Evolutionary conservation across 2,888 invertebrate genomes (phyloP).

Genomic region (Drosophila hamatofila): DNA sequence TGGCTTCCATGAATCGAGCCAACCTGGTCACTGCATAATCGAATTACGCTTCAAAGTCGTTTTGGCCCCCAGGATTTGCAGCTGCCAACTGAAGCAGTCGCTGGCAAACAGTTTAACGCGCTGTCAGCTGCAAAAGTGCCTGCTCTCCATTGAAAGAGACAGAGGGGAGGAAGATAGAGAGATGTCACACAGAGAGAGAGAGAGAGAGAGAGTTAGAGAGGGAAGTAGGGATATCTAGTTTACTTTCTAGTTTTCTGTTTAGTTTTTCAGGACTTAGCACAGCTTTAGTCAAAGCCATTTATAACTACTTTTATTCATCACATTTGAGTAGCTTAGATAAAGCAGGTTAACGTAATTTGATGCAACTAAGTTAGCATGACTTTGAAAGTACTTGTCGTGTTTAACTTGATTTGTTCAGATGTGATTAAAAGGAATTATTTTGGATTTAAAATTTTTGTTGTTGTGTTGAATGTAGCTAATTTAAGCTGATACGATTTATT

Average conservation of each 20-base stretch:
- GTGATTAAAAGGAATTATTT: too few species aligned
- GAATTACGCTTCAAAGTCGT: conserved; percentile 51
- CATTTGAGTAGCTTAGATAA: not conserved
- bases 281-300: not conserved
- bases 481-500: too few species aligned
- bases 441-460: too few species aligned
- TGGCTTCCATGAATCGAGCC: not conserved
- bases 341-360: not conserved
- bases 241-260: not conserved
- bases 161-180: not conserved
- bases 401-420: too few species aligned
- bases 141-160: not conserved
- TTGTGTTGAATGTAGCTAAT: too few species aligned
- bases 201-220: not conserved
- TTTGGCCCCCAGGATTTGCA: conserved; percentile 24
- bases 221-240: not conserved
- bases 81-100: conserved; percentile 21
- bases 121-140: conserved; percentile 9
- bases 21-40: conserved; percentile 40
- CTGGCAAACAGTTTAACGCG: conserved; percentile 26
- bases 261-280: too few species aligned
- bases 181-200: too few species aligned
- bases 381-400: not conserved
- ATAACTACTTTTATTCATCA: not conserved
- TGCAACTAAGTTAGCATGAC: not conserved